Evolutionary conservation across 2,888 invertebrate genomes (phyloP).

Genomic region (Diploptera punctata): DNA sequence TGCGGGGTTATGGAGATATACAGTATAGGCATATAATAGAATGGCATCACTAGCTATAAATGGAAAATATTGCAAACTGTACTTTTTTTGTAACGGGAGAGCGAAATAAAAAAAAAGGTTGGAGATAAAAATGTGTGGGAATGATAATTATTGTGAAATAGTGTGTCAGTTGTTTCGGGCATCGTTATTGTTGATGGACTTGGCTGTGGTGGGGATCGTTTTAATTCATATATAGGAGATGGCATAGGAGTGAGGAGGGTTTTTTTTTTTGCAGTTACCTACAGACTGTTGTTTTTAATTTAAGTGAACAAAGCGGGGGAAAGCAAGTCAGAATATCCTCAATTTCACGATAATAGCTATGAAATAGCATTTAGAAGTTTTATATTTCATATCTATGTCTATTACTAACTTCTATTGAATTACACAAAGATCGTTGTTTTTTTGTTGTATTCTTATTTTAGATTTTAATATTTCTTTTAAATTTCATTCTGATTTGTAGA

Average conservation of each 20-base stretch:
- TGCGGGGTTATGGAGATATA: conserved; percentile 36
- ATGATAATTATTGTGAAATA: conserved; percentile 38
- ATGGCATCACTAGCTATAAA: conserved; percentile 31
- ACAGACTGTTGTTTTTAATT: background rate
- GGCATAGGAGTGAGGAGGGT: background rate
- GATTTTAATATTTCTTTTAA: too few relatives aligned
- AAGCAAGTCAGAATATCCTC: too few relatives aligned
- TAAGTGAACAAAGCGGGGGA: too few relatives aligned
- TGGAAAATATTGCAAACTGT: conserved; percentile 34
- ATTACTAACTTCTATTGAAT: too few relatives aligned
- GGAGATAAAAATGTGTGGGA: conserved; percentile 31
- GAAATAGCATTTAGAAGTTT: too few relatives aligned
- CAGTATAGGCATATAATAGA: conserved; percentile 20
- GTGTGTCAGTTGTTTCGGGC: conserved; percentile 31
- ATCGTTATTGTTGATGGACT: conserved; percentile 30
- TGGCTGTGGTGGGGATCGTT: conserved; percentile 13
- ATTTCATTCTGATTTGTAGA: too few relatives aligned
- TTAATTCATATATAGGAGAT: conserved; percentile 25
- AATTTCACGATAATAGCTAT: too few relatives aligned
- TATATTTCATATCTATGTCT: too few relatives aligned
- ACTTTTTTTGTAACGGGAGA: conserved; percentile 21
- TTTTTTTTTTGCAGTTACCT: background rate
- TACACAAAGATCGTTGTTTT: too few relatives aligned
- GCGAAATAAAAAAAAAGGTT: background rate
- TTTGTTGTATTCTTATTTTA: too few relatives aligned